phyloP scores from a whole-genome alignment of 2,888 invertebrate species.

The Tricholauxania praeusta region DNA sequence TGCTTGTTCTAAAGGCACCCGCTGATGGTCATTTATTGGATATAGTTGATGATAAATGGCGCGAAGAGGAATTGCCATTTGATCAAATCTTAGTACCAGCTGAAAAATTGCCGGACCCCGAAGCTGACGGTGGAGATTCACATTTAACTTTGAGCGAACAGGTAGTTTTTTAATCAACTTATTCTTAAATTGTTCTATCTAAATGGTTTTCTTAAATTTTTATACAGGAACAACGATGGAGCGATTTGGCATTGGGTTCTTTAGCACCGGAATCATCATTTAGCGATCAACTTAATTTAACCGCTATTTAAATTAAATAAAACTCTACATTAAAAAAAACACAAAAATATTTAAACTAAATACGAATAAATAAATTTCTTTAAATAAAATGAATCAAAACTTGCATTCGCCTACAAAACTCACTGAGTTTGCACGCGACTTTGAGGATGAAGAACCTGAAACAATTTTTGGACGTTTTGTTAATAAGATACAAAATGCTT shows the following conservation, averaged over 20 bases:
- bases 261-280: slow-evolving; percentile 65
- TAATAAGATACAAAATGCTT: slow-evolving; percentile 67
- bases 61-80: slow-evolving; percentile 82
- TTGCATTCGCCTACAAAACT: slow-evolving; percentile 76
- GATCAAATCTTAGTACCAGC: slow-evolving; percentile 89
- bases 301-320: slow-evolving; percentile 57
- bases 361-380: slow-evolving; percentile 31
- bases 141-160: slow-evolving; percentile 91
- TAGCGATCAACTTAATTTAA: slow-evolving; percentile 65
- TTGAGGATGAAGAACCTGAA: slow-evolving; percentile 67
- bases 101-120: slow-evolving; percentile 91
- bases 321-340: slow-evolving; percentile 24
- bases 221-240: slow-evolving; percentile 75
- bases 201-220: slow-evolving; percentile 4
- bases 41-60: slow-evolving; percentile 84
- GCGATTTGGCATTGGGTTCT: slow-evolving; percentile 72
- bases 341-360: slow-evolving; percentile 15
- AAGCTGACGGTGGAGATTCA: slow-evolving; percentile 92
- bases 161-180: slow-evolving; percentile 69
- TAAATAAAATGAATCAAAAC: slow-evolving; percentile 70
- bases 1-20: slow-evolving; percentile 55
- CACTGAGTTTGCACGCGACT: slow-evolving; percentile 79
- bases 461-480: slow-evolving; percentile 66
- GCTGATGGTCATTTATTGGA: slow-evolving; percentile 67
- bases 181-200: not conserved